Percentiles rank a stretch among this genome's conserved stretches.
Evolutionary conservation across 2,113 vertebrate species (phyloP).

Genomic region (Ictalurus punctatus): DNA sequence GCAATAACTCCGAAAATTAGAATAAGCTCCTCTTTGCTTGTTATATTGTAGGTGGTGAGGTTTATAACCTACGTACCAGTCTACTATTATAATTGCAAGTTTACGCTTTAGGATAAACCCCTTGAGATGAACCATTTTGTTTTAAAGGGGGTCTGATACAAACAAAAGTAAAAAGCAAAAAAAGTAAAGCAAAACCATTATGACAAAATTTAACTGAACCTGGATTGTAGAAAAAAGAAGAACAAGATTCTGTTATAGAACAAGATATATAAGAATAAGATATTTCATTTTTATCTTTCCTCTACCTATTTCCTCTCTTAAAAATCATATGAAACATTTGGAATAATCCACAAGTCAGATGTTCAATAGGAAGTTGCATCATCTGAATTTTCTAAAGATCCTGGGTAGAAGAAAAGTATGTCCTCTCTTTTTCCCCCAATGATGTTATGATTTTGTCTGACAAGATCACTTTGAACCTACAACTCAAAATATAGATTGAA

Average conservation of each 20-base stretch:
- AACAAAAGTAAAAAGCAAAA: too few species aligned
- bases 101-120: too few species aligned
- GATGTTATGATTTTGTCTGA: not conserved
- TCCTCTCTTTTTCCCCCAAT: not conserved
- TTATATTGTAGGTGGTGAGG: not conserved
- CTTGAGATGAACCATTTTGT: too few species aligned
- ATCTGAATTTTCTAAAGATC: not conserved
- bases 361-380: not conserved
- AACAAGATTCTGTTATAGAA: not conserved
- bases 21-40: not conserved
- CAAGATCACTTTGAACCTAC: not conserved
- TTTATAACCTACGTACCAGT: not conserved
- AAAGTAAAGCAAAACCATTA: not conserved
- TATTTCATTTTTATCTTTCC: not conserved
- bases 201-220: not conserved
- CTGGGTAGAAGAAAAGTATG: not conserved
- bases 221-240: not conserved
- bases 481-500: not conserved
- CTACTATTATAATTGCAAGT: too few species aligned
- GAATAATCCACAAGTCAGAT: not conserved
- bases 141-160: too few species aligned
- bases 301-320: not conserved
- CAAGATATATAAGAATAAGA: too few species aligned
- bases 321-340: not conserved
- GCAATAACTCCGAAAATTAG: too few species aligned